Conservation (phyloP, 2,113 vertebrate species). For the Salvelinus namaycush region DNA sequence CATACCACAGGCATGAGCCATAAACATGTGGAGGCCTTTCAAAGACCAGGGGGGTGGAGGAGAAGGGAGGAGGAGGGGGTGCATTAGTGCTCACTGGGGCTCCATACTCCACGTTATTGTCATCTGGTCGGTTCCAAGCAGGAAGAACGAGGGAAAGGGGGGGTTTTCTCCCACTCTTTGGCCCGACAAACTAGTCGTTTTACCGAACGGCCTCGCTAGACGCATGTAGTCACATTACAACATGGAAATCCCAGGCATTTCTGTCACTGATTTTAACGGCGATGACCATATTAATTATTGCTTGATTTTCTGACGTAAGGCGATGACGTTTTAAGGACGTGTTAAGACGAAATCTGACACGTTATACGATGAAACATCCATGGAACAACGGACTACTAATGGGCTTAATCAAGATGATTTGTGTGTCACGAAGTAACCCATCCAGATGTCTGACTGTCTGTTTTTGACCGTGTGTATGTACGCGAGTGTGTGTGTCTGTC, state of each 20-base stretch:
- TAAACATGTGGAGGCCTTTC: constrained; percentile 76
- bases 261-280: not conserved
- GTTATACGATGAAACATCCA: no score
- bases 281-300: not conserved
- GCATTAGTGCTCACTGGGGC: constrained; percentile 49
- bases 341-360: no score
- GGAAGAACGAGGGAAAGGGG: constrained; percentile 53
- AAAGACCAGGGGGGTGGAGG: constrained; percentile 59
- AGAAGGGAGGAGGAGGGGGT: constrained; percentile 38
- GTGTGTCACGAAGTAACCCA: no score
- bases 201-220: constrained; percentile 46
- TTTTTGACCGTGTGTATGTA: no score
- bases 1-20: constrained; percentile 80
- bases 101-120: constrained; percentile 66
- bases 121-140: constrained; percentile 68
- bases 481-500: no score
- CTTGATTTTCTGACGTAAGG: not conserved
- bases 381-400: no score
- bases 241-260: not conserved
- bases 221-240: constrained; percentile 41
- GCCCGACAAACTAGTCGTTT: constrained; percentile 51
- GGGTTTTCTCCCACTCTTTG: constrained; percentile 34
- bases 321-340: no score
- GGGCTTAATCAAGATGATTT: no score
- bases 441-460: no score